These are phyloP conservation scores for Romanomermis culicivorax DNA, from an alignment of 2,888 invertebrate species.

Conservation along the genomic window DNA sequence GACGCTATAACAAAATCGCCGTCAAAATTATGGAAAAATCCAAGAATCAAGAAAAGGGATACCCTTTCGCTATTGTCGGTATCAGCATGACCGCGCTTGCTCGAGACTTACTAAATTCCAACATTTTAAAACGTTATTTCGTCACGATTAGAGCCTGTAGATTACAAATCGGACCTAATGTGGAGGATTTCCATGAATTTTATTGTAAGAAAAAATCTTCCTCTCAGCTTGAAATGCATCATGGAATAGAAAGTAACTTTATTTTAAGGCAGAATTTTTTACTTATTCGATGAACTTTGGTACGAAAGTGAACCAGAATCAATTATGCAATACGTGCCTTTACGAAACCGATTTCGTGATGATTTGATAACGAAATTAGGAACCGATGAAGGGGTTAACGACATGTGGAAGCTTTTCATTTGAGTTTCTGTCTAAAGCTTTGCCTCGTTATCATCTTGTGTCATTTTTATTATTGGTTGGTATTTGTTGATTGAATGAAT, in stretches of 20 bases:
- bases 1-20: constrained; percentile 13
- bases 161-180: no score
- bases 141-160: constrained; percentile 48
- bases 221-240: constrained; percentile 12
- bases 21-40: constrained; percentile 15
- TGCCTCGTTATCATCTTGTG: no score
- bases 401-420: background rate
- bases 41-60: constrained; percentile 20
- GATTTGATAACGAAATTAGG: background rate
- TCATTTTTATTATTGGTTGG: no score
- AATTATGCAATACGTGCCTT: constrained; percentile 81
- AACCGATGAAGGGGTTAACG: background rate
- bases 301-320: constrained; percentile 65
- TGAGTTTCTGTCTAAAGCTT: background rate
- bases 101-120: constrained; percentile 53
- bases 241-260: no score
- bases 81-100: constrained; percentile 86
- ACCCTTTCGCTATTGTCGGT: constrained; percentile 43
- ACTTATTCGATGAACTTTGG: constrained; percentile 87
- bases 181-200: constrained; percentile 59
- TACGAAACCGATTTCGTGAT: constrained; percentile 50
- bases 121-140: constrained; percentile 67
- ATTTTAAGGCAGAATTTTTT: constrained; percentile 49
- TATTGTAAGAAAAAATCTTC: no score
- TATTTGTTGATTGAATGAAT: no score